phyloP scores from a whole-genome alignment of 1,140 invertebrate genomes.

The Paraescarpia echinospica region DNA sequence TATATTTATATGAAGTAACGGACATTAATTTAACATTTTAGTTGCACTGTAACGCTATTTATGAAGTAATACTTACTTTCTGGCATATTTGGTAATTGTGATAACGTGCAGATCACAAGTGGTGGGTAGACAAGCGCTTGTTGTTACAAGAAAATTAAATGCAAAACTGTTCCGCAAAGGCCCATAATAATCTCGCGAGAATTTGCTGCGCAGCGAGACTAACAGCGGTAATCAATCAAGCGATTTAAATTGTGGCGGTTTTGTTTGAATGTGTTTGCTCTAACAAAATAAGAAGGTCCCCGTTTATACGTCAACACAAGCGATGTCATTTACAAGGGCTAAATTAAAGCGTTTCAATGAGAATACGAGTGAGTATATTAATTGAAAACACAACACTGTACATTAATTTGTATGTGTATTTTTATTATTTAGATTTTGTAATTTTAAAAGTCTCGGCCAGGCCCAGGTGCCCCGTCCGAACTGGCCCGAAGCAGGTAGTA shows the following conservation, averaged over 20 bases:
- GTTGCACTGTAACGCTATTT: not conserved
- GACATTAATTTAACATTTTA: not conserved
- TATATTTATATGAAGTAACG: not conserved
- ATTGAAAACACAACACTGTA: not conserved
- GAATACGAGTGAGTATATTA: constrained; percentile 27
- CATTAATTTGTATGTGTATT: too few relatives aligned
- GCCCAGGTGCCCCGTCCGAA: not conserved
- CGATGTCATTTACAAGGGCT: constrained; percentile 34
- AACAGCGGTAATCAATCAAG: not conserved
- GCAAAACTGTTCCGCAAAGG: not conserved
- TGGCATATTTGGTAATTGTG: not conserved
- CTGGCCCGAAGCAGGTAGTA: too few relatives aligned
- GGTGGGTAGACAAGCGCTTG: not conserved
- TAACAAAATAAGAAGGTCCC: not conserved
- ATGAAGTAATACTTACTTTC: not conserved
- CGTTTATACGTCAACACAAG: not conserved
- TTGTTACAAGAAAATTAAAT: not conserved
- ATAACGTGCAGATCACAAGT: not conserved
- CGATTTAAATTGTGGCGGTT: not conserved
- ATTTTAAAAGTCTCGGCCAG: not conserved
- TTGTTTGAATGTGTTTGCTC: constrained; percentile 8
- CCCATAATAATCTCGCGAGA: not conserved
- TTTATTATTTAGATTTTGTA: not conserved
- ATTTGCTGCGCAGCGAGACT: not conserved
- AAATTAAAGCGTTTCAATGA: constrained; percentile 35